A percentile compares a stretch with the other conserved stretches of the same genome.
Evolutionary conservation across 2,888 invertebrate species (phyloP).

Genomic region (Caenorhabditis sp.): DNA sequence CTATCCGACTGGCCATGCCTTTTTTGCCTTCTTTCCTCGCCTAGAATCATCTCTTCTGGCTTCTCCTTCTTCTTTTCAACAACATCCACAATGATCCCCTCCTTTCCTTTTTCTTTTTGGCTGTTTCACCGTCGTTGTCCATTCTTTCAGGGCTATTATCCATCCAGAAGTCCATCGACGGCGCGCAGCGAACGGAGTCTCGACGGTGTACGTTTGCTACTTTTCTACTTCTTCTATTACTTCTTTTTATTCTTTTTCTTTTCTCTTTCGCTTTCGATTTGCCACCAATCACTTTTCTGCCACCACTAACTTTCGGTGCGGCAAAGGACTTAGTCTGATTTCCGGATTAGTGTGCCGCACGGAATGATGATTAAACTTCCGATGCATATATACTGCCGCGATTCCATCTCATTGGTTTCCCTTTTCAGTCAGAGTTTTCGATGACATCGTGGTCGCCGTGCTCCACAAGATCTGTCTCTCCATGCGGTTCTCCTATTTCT

Average conservation of each 20-base stretch:
- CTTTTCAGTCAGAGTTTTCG: conserved; percentile 79
- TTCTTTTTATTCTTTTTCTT: conserved; percentile 39
- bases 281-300: neutral
- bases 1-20: conserved; percentile 27
- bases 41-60: too few relatives aligned
- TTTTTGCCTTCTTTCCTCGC: conserved; percentile 5
- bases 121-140: conserved; percentile 43
- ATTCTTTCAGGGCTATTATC: conserved; percentile 75
- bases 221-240: conserved; percentile 48
- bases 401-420: neutral
- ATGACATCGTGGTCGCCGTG: conserved; percentile 82
- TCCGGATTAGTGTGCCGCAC: conserved; percentile 48
- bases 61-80: neutral
- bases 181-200: conserved; percentile 73
- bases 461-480: conserved; percentile 80
- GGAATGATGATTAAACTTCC: conserved; percentile 40
- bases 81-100: neutral
- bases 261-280: conserved; percentile 21
- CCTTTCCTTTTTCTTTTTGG: conserved; percentile 15
- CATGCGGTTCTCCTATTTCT: conserved; percentile 77
- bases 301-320: conserved; percentile 16
- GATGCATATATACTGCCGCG: conserved; percentile 13
- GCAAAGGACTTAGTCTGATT: conserved; percentile 35
- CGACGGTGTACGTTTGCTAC: conserved; percentile 67
- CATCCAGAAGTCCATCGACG: conserved; percentile 71